These are phyloP conservation scores for Pocillopora damicornis DNA, from an alignment of 64 coral and sea anemone species.

Conservation along the genomic window DNA sequence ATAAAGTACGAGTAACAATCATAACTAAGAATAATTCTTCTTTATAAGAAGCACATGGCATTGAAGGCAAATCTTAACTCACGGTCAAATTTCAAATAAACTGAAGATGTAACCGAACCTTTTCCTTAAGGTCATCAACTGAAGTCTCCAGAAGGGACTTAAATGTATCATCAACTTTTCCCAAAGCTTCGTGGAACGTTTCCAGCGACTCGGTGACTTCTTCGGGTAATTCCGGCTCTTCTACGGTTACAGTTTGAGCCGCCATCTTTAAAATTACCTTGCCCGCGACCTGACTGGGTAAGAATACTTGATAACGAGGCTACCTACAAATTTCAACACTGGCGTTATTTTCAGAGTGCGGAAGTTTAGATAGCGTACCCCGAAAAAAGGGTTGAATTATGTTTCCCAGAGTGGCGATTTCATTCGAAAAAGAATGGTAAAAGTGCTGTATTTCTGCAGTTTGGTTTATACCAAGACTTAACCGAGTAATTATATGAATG, in stretches of 20 bases:
- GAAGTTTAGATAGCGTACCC: too few relatives aligned
- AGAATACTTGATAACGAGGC: background rate
- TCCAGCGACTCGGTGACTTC: constrained; percentile 87
- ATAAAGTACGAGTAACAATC: background rate
- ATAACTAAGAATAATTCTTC: background rate
- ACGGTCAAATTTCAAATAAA: background rate
- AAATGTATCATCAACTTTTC: constrained; percentile 86
- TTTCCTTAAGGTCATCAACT: constrained; percentile 71
- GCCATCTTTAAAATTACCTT: constrained; percentile 75
- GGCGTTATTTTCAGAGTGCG: too few relatives aligned
- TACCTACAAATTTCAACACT: background rate
- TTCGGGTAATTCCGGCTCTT: constrained; percentile 81
- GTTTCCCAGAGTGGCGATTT: background rate
- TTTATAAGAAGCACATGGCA: background rate
- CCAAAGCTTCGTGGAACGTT: constrained; percentile 75
- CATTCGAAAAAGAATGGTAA: background rate
- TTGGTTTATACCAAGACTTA: background rate
- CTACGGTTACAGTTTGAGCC: constrained; percentile 25
- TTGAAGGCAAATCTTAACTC: background rate
- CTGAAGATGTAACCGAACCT: constrained; percentile 22
- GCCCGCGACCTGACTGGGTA: background rate
- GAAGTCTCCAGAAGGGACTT: constrained; percentile 67
- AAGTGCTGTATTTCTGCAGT: background rate
- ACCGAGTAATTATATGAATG: background rate
- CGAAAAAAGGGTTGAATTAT: too few relatives aligned